A percentile compares a stretch with the other conserved stretches of the same genome.
phyloP scores from a whole-genome alignment of 1,140 invertebrate genomes.

The Macrobrachium rosenbergii region DNA sequence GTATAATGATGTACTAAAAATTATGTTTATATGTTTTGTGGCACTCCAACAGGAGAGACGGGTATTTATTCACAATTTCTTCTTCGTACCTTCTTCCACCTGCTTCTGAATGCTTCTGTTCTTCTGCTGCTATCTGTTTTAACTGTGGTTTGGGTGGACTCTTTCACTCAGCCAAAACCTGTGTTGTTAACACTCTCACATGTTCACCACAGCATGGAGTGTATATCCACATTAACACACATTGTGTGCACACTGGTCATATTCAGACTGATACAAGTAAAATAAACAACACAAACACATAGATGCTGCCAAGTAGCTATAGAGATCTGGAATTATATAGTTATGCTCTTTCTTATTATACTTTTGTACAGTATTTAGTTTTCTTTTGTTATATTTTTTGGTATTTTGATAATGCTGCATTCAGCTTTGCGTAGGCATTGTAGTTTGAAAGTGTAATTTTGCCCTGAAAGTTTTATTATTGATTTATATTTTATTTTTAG shows the following conservation, averaged over 20 bases:
- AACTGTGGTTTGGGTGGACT: conserved; percentile 54
- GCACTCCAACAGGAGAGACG: conserved; percentile 64
- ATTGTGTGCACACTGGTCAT: background rate
- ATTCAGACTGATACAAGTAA: background rate
- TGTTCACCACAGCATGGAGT: conserved; percentile 60
- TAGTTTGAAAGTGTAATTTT: conserved; percentile 31
- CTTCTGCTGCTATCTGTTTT: conserved; percentile 56
- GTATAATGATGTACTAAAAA: conserved; percentile 58
- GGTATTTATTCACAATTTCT: conserved; percentile 61
- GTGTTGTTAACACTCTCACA: conserved; percentile 55
- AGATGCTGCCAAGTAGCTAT: conserved; percentile 35
- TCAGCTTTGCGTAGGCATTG: conserved; percentile 43
- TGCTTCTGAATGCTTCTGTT: conserved; percentile 61
- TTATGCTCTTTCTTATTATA: conserved; percentile 48
- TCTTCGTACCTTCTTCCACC: conserved; percentile 48
- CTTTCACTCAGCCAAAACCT: conserved; percentile 43
- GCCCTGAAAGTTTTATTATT: conserved; percentile 5
- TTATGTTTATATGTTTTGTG: conserved; percentile 56
- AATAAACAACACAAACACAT: conserved; percentile 11
- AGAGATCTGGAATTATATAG: conserved; percentile 36
- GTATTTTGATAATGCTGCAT: conserved; percentile 31
- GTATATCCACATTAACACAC: conserved; percentile 59
- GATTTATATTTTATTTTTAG: background rate
- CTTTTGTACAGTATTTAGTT: background rate
- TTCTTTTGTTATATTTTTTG: no score